Conservation (phyloP, 2,113 vertebrate genomes). For the Australoheros scitulus region DNA sequence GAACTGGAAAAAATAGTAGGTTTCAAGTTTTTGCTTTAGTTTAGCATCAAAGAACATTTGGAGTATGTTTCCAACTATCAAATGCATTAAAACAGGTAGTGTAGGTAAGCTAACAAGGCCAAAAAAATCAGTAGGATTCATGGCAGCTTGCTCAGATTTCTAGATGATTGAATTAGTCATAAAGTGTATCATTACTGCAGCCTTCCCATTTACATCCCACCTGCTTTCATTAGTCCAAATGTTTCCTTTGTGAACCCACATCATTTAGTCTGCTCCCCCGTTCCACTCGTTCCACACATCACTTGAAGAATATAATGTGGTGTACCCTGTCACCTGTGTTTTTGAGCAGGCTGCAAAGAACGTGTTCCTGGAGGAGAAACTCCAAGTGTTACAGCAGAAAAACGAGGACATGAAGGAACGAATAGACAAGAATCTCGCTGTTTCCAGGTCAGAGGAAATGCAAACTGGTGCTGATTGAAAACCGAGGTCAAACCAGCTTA, state of each 20-base stretch:
- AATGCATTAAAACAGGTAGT: not conserved
- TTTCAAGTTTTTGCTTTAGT: slow-evolving; percentile 47
- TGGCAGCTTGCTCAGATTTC: not conserved
- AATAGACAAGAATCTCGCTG: slow-evolving; percentile 90
- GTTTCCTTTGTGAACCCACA: not conserved
- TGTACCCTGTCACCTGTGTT: slow-evolving; percentile 42
- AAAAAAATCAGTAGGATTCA: not conserved
- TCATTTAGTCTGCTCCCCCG: not conserved
- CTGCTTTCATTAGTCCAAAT: not conserved
- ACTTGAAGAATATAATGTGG: slow-evolving; percentile 70
- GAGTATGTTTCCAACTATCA: not conserved
- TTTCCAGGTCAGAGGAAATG: slow-evolving; percentile 84
- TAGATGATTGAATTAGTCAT: not conserved
- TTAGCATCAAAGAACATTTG: not conserved
- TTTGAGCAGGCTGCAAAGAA: slow-evolving; percentile 92
- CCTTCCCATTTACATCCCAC: not conserved
- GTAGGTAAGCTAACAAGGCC: not conserved
- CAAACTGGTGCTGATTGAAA: not conserved
- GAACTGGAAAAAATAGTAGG: slow-evolving; percentile 94
- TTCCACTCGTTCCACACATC: not conserved
- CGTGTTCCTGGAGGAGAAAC: slow-evolving; percentile 90
- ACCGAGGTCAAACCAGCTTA: not conserved
- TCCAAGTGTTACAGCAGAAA: slow-evolving; percentile 94
- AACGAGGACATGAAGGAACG: slow-evolving; percentile 93
- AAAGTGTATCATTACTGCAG: not conserved